These are phyloP conservation scores for Squalus acanthias DNA, from an alignment of 2,797 vertebrate species.

Conservation along the genomic window DNA sequence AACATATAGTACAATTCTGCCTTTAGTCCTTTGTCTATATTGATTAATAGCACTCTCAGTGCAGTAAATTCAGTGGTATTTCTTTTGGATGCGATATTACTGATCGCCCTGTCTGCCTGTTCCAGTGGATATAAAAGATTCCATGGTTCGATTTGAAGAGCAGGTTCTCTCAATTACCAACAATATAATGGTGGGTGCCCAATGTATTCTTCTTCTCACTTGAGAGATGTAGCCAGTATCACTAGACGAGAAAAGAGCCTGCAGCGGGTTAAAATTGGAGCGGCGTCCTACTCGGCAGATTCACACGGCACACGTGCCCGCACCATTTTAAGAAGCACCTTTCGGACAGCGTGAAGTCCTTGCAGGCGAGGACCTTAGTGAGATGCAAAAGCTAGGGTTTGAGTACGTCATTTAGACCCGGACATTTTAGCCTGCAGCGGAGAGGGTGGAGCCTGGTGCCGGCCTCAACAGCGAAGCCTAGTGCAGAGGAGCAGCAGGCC, in stretches of 20 bases:
- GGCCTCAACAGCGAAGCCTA: too few relatives aligned
- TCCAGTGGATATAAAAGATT: not conserved
- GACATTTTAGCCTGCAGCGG: not conserved
- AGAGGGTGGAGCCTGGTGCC: not conserved
- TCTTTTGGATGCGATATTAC: not conserved
- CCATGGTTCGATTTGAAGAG: not conserved
- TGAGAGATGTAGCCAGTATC: too few relatives aligned
- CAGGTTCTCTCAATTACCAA: not conserved
- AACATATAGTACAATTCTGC: not conserved
- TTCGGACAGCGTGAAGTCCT: not conserved
- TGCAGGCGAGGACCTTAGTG: not conserved
- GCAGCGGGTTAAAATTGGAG: not conserved
- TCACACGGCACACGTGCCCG: not conserved
- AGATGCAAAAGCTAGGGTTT: not conserved
- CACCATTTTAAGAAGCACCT: not conserved
- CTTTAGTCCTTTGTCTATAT: not conserved
- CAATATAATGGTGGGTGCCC: not conserved
- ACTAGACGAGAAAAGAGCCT: not conserved
- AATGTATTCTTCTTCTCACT: not conserved
- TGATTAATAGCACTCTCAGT: not conserved
- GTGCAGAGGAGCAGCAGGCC: too few relatives aligned
- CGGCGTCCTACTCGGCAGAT: not conserved
- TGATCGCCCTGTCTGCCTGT: not conserved
- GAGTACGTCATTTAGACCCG: not conserved
- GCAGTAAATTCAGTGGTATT: not conserved